Evolutionary conservation across 1,140 invertebrate genomes (phyloP), one percentile per base, ranked within the genome.

Genomic region (Nephila pilipes): DNA sequence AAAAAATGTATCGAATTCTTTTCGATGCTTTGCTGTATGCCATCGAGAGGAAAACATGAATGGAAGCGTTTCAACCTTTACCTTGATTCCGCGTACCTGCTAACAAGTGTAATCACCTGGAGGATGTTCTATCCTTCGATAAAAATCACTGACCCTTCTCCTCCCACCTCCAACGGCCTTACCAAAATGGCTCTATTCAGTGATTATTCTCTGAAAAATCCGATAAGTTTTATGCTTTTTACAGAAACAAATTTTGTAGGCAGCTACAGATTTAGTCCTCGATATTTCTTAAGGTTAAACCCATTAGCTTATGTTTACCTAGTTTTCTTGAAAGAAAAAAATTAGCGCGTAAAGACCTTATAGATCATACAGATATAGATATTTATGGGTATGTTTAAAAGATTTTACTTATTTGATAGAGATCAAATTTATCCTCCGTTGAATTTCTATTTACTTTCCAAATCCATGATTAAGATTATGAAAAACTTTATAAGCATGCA

Each of bases 41-140:
- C 14, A 81, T 81, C 2, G 36, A 75, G n/a, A 81, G 46, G 20
- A 46, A 55, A 81, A 22, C 79, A 81, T 46, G 46, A 81, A 81
- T 81, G 85, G 85, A 85, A 57, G 5, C 38, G 25, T 8, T 46
- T 57, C 81, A 91, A 91, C 89, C 89, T 91, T 91, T 91, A 91
- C 89, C 75, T 91, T 10, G 32, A 81, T 91, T 90, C 89, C 36
- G 58, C 32, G 89, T 81, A 91, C 36, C 55, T 91, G 79, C 20
- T 81, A 91, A 83, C 89, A 91, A 83, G 89, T 91, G 57, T 58
- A 63, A 10, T 54, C 89, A 91, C 89, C 89, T 91, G 89, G 57
- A 91, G 80, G 85, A 87, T 87, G 85, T 81, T 6, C 36, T 81
- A 6, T 81, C 38, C 38, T 54, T 16, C n/a, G 55, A 83, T 83